phyloP scores from a whole-genome alignment of 2,797 vertebrate species.

The Ataeniobius toweri region DNA sequence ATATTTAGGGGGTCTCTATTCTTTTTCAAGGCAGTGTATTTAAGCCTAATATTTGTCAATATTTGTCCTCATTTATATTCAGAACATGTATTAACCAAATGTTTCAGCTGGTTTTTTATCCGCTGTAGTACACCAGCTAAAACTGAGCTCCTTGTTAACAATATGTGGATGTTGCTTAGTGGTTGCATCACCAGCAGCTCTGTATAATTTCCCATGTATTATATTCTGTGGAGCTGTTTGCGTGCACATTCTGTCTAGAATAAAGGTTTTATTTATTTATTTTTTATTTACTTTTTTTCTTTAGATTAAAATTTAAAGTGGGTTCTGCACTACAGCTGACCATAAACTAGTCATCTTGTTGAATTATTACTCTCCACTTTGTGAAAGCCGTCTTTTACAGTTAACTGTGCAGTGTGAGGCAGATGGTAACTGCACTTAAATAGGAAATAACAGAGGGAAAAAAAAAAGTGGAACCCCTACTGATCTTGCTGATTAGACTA shows the following conservation, averaged over 20 bases:
- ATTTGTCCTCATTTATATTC: background rate
- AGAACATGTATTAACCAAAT: background rate
- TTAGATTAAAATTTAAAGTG: background rate
- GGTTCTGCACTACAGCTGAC: background rate
- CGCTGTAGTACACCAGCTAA: background rate
- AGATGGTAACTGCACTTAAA: background rate
- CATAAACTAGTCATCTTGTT: background rate
- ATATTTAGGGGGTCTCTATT: too few relatives aligned
- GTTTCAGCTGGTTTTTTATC: background rate
- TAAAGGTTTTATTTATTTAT: background rate
- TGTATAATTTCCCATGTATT: background rate
- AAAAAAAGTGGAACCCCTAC: background rate
- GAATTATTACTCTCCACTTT: background rate
- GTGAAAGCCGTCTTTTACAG: background rate
- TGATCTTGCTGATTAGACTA: conserved; percentile 28
- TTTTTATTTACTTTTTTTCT: background rate
- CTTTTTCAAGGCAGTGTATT: too few relatives aligned
- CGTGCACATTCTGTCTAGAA: background rate
- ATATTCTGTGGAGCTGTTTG: background rate
- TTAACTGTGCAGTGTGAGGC: background rate
- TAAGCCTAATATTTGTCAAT: too few relatives aligned
- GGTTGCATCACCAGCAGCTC: conserved; percentile 27
- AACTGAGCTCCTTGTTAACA: background rate
- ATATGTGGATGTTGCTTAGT: conserved; percentile 6
- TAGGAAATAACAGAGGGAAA: background rate